phyloP scores from a whole-genome alignment of 2,113 vertebrate genomes.

The Phrynosoma platyrhinos region DNA sequence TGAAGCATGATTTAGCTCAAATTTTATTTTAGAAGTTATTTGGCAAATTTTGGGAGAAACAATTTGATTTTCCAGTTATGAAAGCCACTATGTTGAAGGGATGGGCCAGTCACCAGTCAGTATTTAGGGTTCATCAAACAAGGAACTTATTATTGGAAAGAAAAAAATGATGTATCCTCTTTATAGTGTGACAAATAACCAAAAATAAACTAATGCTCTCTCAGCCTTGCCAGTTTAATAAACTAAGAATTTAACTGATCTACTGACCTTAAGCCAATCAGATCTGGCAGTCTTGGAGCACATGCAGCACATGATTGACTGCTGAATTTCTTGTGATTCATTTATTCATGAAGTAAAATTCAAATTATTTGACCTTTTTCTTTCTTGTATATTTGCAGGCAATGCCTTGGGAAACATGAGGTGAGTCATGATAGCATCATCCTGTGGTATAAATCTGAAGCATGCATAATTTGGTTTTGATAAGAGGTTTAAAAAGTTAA shows the following conservation, averaged over 20 bases:
- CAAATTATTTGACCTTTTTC: slow-evolving; percentile 45
- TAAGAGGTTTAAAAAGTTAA: neutral
- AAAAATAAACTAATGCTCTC: neutral
- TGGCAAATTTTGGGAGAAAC: neutral
- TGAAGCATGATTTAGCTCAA: neutral
- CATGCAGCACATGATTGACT: neutral
- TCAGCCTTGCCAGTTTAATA: neutral
- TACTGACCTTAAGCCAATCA: neutral
- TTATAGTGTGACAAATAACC: neutral
- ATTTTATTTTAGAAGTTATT: too few species aligned
- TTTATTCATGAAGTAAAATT: slow-evolving; percentile 36
- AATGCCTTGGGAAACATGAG: slow-evolving; percentile 38
- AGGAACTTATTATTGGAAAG: neutral
- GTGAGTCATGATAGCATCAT: slow-evolving; percentile 29
- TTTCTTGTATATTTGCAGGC: slow-evolving; percentile 34
- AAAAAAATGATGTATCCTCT: neutral
- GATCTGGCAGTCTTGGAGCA: neutral
- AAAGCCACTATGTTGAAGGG: neutral
- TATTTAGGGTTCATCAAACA: neutral
- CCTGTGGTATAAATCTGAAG: neutral
- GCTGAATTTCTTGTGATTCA: neutral
- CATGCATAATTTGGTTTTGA: slow-evolving; percentile 14
- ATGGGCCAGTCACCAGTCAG: too few species aligned
- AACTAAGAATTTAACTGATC: neutral
- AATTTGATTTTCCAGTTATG: neutral